Evolutionary conservation across 1,140 invertebrate species (phyloP), one percentile per base, ranked within the genome.

Genomic region (Dolichoris vasculosae): DNA sequence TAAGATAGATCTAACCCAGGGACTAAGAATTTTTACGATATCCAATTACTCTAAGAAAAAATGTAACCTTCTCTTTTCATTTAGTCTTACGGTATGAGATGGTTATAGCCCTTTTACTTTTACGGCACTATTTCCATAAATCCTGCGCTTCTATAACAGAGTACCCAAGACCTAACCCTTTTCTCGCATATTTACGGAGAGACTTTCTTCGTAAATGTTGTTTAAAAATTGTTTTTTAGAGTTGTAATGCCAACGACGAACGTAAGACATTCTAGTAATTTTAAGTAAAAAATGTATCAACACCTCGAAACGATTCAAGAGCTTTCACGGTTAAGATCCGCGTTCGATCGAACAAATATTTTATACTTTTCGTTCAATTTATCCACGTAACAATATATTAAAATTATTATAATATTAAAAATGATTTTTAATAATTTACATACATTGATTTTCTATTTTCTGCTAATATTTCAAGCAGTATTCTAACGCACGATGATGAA

Each of bases 21-120:
- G 40, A 71, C 4, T 38, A 40, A 43, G 40, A 43, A 73, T 73
- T 73, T 73, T 43, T 23, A 43, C 67, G 13, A 73, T 43, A 43
- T 67, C 40, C 40, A 73, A 43, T 73, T 17, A 73, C 13, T n/a
- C 20, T 71, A 73, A 73, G 23, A 43, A 43, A 73, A 73, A n/a
- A 40, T 38, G 32, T 38, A 59, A 48, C 4, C 46, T 48, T 76
- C 23, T 78, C 32, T 0, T 35, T 40, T 40, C 38, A 71, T 40
- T 40, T 40, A 6, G 30, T 20, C 1, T 8, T 79, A 26, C 55
- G 30, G 35, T 30, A 38, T 23, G 1, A n/a, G 23, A 48, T 38
- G 6, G 55, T 63, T 40, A 78, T 64, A 79, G 40, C 35, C 76
- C 76, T 79, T 73, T 79, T 76, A 32, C 76, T 80, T 83, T 77